Evolutionary conservation across 2,888 invertebrate genomes (phyloP).

Genomic region (Andrena hattorfiana): DNA sequence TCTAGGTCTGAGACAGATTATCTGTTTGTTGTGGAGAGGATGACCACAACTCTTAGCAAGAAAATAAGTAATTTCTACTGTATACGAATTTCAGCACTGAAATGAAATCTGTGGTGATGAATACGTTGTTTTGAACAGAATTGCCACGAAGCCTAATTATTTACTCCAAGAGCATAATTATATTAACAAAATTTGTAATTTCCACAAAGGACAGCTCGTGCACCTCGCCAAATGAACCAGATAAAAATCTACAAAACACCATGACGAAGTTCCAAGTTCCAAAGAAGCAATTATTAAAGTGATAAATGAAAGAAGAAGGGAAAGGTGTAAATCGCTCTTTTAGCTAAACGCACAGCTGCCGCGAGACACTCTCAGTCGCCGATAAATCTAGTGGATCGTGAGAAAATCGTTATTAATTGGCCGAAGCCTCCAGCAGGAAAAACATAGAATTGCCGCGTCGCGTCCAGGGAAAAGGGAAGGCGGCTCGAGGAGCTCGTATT

Average conservation of each 20-base stretch:
- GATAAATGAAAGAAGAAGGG: slow-evolving; percentile 22
- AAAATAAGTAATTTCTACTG: no score
- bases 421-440: slow-evolving; percentile 5
- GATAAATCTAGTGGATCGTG: slow-evolving; percentile 31
- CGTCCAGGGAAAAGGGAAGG: neutral
- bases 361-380: neutral
- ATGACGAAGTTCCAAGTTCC: neutral
- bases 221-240: neutral
- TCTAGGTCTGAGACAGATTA: no score
- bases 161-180: no score
- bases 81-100: no score
- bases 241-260: neutral
- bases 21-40: no score
- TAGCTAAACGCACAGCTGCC: neutral
- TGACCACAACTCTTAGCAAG: no score
- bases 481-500: slow-evolving; percentile 12
- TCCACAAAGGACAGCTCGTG: no score
- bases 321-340: slow-evolving; percentile 15
- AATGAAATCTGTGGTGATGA: no score
- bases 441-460: slow-evolving; percentile 6
- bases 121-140: no score
- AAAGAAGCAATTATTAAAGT: neutral
- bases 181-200: no score
- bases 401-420: slow-evolving; percentile 46
- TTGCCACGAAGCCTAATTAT: no score